These are phyloP conservation scores for Anaspis maculata DNA, from an alignment of 2,888 invertebrate species.

Conservation along the genomic window DNA sequence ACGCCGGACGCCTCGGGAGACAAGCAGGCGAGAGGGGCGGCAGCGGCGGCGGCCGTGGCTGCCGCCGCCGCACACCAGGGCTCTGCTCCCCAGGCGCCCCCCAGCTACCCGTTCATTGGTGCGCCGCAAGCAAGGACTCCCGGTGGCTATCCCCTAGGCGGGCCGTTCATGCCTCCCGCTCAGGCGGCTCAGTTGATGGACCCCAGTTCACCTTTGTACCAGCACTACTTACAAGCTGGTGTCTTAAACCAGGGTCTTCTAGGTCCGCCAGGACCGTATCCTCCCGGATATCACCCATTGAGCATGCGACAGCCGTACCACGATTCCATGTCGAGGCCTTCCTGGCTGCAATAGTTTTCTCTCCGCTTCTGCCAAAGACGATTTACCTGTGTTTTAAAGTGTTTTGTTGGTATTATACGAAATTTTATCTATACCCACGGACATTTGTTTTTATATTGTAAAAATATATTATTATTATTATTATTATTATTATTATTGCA, in stretches of 20 bases:
- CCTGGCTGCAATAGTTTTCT: slow-evolving; percentile 48
- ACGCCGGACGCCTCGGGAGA: slow-evolving; percentile 39
- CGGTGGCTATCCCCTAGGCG: slow-evolving; percentile 50
- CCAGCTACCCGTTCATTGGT: slow-evolving; percentile 52
- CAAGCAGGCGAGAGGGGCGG: slow-evolving; percentile 38
- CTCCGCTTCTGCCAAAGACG: slow-evolving; percentile 32
- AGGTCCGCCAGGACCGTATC: slow-evolving; percentile 43
- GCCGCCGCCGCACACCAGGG: slow-evolving; percentile 27
- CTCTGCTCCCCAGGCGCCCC: slow-evolving; percentile 37
- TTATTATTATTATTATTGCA: slow-evolving; percentile 4
- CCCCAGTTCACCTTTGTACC: slow-evolving; percentile 59
- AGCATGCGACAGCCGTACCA: slow-evolving; percentile 66
- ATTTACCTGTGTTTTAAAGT: slow-evolving; percentile 20
- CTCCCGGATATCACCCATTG: slow-evolving; percentile 56
- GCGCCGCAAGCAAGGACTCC: slow-evolving; percentile 52
- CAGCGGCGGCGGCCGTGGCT: too few species aligned
- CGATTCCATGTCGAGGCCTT: slow-evolving; percentile 58
- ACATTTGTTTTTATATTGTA: background rate
- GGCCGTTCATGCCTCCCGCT: slow-evolving; percentile 50
- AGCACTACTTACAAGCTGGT: slow-evolving; percentile 59
- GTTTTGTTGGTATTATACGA: background rate
- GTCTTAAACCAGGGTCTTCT: slow-evolving; percentile 45
- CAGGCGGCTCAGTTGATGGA: slow-evolving; percentile 47
- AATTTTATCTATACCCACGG: background rate
- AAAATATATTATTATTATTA: background rate